Evolutionary conservation across 1,140 invertebrate species (phyloP).

Genomic region (Drosophila equinoxialis): DNA sequence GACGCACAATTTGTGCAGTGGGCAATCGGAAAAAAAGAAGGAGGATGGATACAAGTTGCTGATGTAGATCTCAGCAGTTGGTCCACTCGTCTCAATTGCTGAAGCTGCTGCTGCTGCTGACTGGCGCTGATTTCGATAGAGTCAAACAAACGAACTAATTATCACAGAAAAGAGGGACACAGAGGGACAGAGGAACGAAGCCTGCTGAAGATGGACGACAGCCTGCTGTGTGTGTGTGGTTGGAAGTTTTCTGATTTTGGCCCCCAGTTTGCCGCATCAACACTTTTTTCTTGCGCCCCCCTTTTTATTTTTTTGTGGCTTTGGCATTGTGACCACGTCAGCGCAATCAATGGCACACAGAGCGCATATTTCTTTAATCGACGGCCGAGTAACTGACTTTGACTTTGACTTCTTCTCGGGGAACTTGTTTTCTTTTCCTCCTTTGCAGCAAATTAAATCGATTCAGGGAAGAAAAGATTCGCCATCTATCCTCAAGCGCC

Average conservation of each 20-base stretch:
- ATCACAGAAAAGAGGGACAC: conserved; percentile 53
- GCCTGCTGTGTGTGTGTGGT: conserved; percentile 35
- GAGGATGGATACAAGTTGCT: conserved; percentile 17
- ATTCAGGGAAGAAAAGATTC: conserved; percentile 49
- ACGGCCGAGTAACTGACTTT: conserved; percentile 62
- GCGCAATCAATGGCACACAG: conserved; percentile 64
- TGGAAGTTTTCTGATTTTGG: conserved; percentile 25
- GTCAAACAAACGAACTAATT: conserved; percentile 79
- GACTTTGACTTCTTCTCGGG: conserved; percentile 17
- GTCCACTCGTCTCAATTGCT: conserved; percentile 20
- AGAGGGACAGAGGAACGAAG: background rate
- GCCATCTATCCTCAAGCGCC: conserved; percentile 33
- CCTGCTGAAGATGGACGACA: conserved; percentile 38
- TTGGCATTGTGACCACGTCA: conserved; percentile 58
- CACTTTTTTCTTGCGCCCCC: conserved; percentile 42
- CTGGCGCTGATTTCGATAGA: conserved; percentile 60
- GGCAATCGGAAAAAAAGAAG: background rate
- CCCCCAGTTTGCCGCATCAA: conserved; percentile 53
- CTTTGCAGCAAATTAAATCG: conserved; percentile 72
- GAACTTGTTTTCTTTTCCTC: conserved; percentile 35
- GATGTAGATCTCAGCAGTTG: conserved; percentile 62
- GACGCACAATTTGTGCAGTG: conserved; percentile 67
- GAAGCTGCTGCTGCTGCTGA: conserved; percentile 42
- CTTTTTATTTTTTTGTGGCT: background rate
- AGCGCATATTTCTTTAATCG: conserved; percentile 77